These are phyloP conservation scores for Aplysia californica DNA, from an alignment of 1,140 invertebrate species.

Conservation along the genomic window DNA sequence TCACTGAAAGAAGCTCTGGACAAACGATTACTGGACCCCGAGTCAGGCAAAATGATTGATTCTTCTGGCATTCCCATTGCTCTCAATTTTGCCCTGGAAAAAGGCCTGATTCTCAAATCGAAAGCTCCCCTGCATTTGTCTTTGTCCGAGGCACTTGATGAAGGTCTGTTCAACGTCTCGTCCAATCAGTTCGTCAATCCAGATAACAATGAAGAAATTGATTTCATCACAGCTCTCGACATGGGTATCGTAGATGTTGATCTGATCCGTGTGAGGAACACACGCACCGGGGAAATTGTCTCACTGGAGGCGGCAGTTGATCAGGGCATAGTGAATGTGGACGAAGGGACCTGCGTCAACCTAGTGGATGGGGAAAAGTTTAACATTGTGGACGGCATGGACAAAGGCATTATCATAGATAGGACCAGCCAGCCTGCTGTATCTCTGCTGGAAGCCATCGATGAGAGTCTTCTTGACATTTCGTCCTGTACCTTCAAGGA, in stretches of 20 bases:
- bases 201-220: conserved; percentile 69
- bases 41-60: conserved; percentile 76
- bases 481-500: conserved; percentile 49
- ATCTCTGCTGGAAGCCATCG: conserved; percentile 52
- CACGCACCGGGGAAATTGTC: conserved; percentile 79
- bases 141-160: conserved; percentile 84
- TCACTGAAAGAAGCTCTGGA: conserved; percentile 87
- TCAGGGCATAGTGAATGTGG: conserved; percentile 78
- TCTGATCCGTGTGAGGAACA: conserved; percentile 83
- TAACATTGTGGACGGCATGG: conserved; percentile 49
- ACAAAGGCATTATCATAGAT: conserved; percentile 58
- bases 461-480: conserved; percentile 51
- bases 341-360: conserved; percentile 79
- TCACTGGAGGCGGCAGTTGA: conserved; percentile 78
- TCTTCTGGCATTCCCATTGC: conserved; percentile 77
- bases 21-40: conserved; percentile 81
- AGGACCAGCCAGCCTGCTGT: conserved; percentile 55
- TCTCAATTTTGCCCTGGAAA: conserved; percentile 88
- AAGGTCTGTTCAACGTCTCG: conserved; percentile 82
- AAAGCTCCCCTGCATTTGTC: conserved; percentile 86
- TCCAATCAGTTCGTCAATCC: conserved; percentile 78
- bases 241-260: conserved; percentile 81
- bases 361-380: conserved; percentile 43
- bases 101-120: conserved; percentile 82
- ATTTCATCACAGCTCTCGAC: conserved; percentile 77